Evolutionary conservation across 2,888 invertebrate species (phyloP), one percentile per base, ranked within the genome.

Genomic region (Nephrotoma flavescens): DNA sequence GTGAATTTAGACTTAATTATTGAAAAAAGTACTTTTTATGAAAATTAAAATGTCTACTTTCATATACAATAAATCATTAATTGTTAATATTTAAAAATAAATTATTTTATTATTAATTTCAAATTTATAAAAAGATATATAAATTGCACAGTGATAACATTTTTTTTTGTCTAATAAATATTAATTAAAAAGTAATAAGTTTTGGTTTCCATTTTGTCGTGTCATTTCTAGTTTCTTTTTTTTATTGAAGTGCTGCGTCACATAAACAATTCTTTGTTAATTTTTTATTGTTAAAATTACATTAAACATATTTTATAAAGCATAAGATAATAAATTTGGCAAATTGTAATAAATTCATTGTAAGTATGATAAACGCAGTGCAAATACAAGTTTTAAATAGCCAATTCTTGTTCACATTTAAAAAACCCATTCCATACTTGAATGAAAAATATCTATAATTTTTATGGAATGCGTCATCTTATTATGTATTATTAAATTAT

Each of bases 211-310:
- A 71, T 71, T 71, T 71, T 71, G 71, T 71, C 71, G 71, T 71
- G 71, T 71, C 71, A 71, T 71, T 71, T 71, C 31, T 19, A 71
- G 71, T 84, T 84, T 84, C 41, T 84, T 42, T 84, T 84, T 84
- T 84, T 84, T 84, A 42, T 84, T 84, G 84, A 42, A 84, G 84
- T 84, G 84, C 84, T 84, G 84, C 84, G 84, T 84, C 84, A 84
- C 84, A 84, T 71, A 71, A 71, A 71, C 71, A 71, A 71, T 71
- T 71, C 71, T 71, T 71, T 71, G 71, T 71, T 71, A 71, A 71
- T 71, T 9, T 52, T 71, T 71, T 71, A 71, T 71, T 71, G 71
- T 71, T 71, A 71, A 31, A 52, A 71, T 31, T 31, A 71, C 31
- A 31, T 71, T 71, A 71, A 71, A 19, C 71, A 71, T 71, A 71